Evolutionary conservation across 2,888 invertebrate species (phyloP), one percentile per base, ranked within the genome.

Genomic region (Drosophila merina): DNA sequence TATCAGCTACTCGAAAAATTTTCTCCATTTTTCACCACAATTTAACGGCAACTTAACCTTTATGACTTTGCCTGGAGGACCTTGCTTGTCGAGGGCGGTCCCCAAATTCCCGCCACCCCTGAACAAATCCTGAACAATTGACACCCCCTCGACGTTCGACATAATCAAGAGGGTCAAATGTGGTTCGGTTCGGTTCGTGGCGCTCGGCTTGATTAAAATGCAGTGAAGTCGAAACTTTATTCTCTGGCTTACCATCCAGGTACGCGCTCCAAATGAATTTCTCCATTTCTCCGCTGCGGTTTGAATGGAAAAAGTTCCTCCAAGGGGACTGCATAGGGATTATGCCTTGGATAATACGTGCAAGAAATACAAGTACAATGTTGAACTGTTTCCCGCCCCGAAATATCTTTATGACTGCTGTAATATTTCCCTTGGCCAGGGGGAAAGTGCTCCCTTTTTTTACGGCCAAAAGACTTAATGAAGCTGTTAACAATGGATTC

Each of bases 121-220:
- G 20, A 20, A 20, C 20, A 31, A 9, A 12, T n/a, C 7, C 48
- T 12, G 2, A 54, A 45, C 52, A 47, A 47, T 64, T 54, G 26
- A 26, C 49, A 44, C 58, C 42, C 40, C 45, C 36, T 26, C 12
- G 30, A 20, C 45, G 51, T 14, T 66, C 26, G 12, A 52, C 72
- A 57, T 48, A 57, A 54, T 63, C 60, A 66, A 57, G 56, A 68
- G 74, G 81, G 63, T 62, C 58, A 51, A 45, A 59, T 73, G 68
- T 47, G 77, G 57, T 66, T 73, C 58, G 38, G 25, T 60, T 72
- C 33, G 72, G 60, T 57, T 58, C 55, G 56, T 57, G 57, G 67
- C 59, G 75, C 70, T 79, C 59, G 72, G 69, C 82, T 85, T 85
- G 85, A 88, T 85, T 87, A 85, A 88, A 85, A 87, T 85, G 88